These are phyloP conservation scores for Mesoligia furuncula DNA, from an alignment of 2,888 invertebrate species.

Conservation along the genomic window DNA sequence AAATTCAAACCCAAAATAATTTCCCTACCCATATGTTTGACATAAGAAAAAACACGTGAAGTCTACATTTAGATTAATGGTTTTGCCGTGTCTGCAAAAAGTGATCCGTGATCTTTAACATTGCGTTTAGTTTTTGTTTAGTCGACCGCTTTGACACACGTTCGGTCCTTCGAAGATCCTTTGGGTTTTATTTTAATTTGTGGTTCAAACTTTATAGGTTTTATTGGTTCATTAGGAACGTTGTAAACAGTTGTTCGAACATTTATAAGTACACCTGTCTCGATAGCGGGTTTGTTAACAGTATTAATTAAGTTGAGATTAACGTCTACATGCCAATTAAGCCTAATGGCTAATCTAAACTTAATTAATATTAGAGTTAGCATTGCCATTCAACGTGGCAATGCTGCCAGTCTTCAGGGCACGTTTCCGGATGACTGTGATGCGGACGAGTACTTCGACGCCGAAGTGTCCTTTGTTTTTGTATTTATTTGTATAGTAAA, in stretches of 20 bases:
- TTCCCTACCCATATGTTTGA: conserved; percentile 44
- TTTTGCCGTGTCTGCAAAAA: conserved; percentile 51
- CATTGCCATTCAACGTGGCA: too few species aligned
- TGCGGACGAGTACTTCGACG: too few species aligned
- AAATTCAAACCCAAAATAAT: conserved; percentile 27
- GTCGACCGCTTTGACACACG: conserved; percentile 24
- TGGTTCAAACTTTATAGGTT: not conserved
- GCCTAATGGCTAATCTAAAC: not conserved
- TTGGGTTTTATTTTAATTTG: conserved; percentile 5
- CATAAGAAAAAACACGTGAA: conserved; percentile 38
- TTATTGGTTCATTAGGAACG: not conserved
- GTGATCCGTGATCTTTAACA: conserved; percentile 48
- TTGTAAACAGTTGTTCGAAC: not conserved
- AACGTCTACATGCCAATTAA: not conserved
- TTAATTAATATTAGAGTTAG: not conserved
- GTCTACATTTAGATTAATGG: conserved; percentile 51
- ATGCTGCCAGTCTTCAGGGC: too few species aligned
- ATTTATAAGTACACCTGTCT: not conserved
- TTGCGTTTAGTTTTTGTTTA: conserved; percentile 56
- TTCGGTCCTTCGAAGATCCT: conserved; percentile 5
- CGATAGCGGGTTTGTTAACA: conserved; percentile 6
- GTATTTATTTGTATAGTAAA: too few species aligned
- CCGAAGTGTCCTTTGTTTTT: too few species aligned
- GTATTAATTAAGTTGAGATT: conserved; percentile 16
- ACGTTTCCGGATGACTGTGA: too few species aligned